phyloP scores from a whole-genome alignment of 1,140 invertebrate genomes.

The Myzus persicae region DNA sequence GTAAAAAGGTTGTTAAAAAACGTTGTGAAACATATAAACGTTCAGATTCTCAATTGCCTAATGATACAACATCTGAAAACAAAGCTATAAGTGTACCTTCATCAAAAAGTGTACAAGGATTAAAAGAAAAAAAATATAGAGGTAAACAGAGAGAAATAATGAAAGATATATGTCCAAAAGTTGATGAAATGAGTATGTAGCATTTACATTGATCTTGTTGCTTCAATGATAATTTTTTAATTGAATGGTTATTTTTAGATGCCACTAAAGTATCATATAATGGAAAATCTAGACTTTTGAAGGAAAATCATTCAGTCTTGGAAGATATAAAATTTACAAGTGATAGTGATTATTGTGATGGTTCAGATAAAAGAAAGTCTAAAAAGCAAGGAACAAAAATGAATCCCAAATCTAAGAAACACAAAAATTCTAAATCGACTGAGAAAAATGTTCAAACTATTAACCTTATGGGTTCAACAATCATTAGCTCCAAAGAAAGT shows the following conservation, averaged over 20 bases:
- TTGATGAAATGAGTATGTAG: slow-evolving; percentile 75
- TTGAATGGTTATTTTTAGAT: slow-evolving; percentile 2
- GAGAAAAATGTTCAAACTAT: background rate
- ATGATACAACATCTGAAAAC: slow-evolving; percentile 35
- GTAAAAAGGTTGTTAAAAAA: slow-evolving; percentile 70
- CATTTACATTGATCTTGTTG: background rate
- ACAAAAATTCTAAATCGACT: background rate
- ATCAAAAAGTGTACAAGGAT: slow-evolving; percentile 66
- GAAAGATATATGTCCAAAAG: slow-evolving; percentile 83
- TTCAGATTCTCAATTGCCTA: slow-evolving; percentile 61
- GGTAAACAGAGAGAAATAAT: slow-evolving; percentile 77
- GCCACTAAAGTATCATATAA: slow-evolving; percentile 23
- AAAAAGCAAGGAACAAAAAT: slow-evolving; percentile 7
- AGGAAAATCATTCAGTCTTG: background rate
- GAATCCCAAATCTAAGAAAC: background rate
- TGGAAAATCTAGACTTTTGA: background rate
- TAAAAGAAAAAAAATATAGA: slow-evolving; percentile 23
- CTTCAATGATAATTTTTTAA: background rate
- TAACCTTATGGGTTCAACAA: background rate
- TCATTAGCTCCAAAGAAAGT: background rate
- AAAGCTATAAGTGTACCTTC: slow-evolving; percentile 65
- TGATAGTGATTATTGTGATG: slow-evolving; percentile 41
- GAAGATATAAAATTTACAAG: background rate
- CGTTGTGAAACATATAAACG: slow-evolving; percentile 69
- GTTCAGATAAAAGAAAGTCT: background rate